phyloP scores from a whole-genome alignment of 2,797 vertebrate genomes.

The Falco peregrinus region DNA sequence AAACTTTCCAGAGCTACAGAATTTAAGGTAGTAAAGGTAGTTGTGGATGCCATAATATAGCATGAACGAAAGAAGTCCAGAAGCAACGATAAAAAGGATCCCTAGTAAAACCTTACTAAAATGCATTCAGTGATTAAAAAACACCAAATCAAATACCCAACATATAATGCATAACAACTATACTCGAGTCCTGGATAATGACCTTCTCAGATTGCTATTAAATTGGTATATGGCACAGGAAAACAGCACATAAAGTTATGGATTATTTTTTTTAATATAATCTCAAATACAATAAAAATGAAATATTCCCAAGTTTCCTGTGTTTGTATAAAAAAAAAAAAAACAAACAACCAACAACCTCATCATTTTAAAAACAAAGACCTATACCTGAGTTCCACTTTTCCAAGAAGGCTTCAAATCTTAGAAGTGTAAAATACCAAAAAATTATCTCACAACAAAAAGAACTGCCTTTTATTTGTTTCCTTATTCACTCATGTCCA shows the following conservation, averaged over 20 bases:
- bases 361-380: background rate
- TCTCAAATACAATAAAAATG: conserved; percentile 13
- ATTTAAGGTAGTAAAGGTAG: background rate
- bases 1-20: background rate
- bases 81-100: background rate
- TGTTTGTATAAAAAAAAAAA: background rate
- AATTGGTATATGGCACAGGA: background rate
- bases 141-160: background rate
- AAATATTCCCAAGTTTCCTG: background rate
- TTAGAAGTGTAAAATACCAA: background rate
- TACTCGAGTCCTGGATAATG: background rate
- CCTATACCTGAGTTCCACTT: background rate
- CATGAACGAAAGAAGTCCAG: background rate
- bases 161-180: background rate
- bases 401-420: conserved; percentile 9
- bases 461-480: background rate
- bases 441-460: background rate
- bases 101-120: background rate
- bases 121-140: background rate
- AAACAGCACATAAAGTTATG: background rate
- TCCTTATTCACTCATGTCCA: conserved; percentile 52
- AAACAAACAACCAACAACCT: too few relatives aligned
- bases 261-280: background rate
- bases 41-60: background rate
- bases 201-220: conserved; percentile 2